Percentiles rank a stretch among this genome's conserved stretches.
phyloP scores from a whole-genome alignment of 2,888 invertebrate genomes.

The Conomelus anceps region DNA sequence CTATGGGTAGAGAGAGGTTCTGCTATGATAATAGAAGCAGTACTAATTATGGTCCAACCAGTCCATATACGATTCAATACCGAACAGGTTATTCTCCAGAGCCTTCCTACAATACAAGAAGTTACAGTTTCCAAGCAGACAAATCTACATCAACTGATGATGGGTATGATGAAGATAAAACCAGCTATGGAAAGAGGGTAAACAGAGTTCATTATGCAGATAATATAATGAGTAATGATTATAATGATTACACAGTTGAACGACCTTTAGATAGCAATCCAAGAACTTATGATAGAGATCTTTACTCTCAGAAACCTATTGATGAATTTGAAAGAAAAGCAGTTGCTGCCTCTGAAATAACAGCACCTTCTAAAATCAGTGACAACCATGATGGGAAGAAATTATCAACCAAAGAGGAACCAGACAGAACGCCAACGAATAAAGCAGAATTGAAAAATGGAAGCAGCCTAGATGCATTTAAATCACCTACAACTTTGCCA shows the following conservation, averaged over 20 bases:
- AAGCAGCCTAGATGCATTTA: neutral
- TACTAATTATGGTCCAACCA: neutral
- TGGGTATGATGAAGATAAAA: neutral
- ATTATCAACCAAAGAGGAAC: neutral
- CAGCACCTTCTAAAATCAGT: neutral
- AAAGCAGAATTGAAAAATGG: too few species aligned
- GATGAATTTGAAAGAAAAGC: neutral
- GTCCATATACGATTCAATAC: neutral
- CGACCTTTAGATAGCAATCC: neutral
- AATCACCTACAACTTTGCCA: neutral
- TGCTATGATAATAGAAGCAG: neutral
- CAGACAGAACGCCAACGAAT: neutral
- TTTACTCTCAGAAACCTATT: neutral
- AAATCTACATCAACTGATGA: conserved; percentile 1
- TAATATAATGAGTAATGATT: neutral
- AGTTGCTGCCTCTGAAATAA: neutral
- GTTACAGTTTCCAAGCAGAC: neutral
- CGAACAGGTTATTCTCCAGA: neutral
- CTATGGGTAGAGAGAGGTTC: neutral
- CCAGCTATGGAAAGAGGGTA: neutral
- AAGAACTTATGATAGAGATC: neutral
- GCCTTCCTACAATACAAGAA: neutral
- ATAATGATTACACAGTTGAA: neutral
- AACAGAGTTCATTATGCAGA: neutral
- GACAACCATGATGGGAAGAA: neutral